These are phyloP conservation scores for Aythya baeri DNA, from an alignment of 2,113 vertebrate species.

Conservation along the genomic window DNA sequence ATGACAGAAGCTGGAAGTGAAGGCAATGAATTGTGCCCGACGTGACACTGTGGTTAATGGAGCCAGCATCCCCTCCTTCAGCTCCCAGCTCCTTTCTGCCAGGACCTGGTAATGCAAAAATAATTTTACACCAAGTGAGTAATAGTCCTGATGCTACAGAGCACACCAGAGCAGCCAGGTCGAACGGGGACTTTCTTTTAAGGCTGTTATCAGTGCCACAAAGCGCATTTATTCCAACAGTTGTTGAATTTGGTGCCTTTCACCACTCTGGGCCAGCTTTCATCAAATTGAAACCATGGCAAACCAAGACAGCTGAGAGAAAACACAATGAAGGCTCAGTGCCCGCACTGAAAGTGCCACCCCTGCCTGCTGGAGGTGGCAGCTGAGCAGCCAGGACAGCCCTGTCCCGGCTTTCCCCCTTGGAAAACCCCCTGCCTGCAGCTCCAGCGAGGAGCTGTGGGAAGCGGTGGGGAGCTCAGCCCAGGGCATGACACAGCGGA, in stretches of 20 bases:
- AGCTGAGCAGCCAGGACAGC: not conserved
- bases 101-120: not conserved
- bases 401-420: not conserved
- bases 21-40: fast-evolving
- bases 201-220: not conserved
- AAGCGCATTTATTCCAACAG: not conserved
- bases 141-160: not conserved
- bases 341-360: not conserved
- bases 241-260: not conserved
- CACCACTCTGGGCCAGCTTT: not conserved
- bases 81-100: not conserved
- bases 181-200: not conserved
- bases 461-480: not conserved
- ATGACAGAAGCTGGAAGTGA: not conserved
- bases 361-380: not conserved
- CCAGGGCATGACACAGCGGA: not conserved
- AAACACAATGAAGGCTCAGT: not conserved
- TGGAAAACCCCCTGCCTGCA: not conserved
- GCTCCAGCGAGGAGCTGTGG: not conserved
- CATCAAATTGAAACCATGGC: not conserved
- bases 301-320: not conserved
- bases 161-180: not conserved
- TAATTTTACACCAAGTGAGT: not conserved
- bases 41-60: not conserved
- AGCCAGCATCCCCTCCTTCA: not conserved